Base-by-base conservation (phyloP, 2,888 invertebrate genomes). In the Scaptomyza caliginosa region DNA sequence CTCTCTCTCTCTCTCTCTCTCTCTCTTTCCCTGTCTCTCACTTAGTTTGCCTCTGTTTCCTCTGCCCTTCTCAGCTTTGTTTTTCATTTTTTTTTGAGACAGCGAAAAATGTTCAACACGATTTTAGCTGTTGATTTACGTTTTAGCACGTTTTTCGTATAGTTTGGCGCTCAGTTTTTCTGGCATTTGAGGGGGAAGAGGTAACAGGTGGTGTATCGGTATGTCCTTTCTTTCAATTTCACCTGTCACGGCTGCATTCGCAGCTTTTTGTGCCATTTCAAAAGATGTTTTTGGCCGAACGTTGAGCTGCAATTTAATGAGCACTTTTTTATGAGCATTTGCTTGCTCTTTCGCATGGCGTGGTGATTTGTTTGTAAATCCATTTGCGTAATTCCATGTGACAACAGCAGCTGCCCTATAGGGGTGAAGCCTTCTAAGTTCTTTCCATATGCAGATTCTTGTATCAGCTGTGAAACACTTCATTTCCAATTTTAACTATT, bases 101-200 rank as follows among this genome's bases (percentile, higher is more conserved):
- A 69, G 51, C 65, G 64, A 82, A 78, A 79, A 79, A 86, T 76
- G 71, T 69, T 83, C 80, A 83, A 86, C 81, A 82, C 81, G 86
- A 86, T 79, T 86, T 86, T 83, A 77, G 80, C 77, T 83, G 81
- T 82, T 86, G 81, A 82, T 82, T 86, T 82, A 86, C 86, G 81
- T 82, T 82, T 86, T 86, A 83, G 69, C 86, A 86, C 86, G 87
- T 84, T 84, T 77, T 84, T 62, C 78, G 72, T 77, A 60, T 73
- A 77, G 72, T 70, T 70, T 66, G 67, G 72, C 36, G 43, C 49
- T 49, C 49, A 49, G 64, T 50, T 40, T 42, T 67, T 55, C 48
- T 49, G 11, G 38, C 13, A 24, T 56, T 38, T 38, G 13, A 17
- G 28, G 49, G 34, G 16, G 34, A 8, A 8, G 16, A 34, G 34